These are phyloP conservation scores for Nemotelus pantherinus DNA, from an alignment of 2,888 invertebrate genomes.

Conservation along the genomic window DNA sequence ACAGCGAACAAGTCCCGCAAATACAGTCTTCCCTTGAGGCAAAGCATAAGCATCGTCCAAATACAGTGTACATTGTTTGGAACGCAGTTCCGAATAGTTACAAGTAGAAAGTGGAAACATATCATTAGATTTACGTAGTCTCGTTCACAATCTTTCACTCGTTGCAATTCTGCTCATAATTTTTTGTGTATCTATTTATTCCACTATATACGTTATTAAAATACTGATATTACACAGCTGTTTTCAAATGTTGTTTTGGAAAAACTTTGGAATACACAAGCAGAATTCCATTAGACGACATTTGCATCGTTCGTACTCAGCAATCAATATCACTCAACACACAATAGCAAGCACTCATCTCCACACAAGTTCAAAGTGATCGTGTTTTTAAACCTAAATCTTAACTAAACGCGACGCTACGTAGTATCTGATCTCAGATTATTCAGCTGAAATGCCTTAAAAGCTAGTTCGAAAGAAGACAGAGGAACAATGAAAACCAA, in stretches of 20 bases:
- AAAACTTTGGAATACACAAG: conserved; percentile 5
- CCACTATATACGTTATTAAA: too few relatives aligned
- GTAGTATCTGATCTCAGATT: conserved; percentile 36
- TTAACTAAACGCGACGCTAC: conserved; percentile 46
- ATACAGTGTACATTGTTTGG: too few relatives aligned
- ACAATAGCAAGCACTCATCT: neutral
- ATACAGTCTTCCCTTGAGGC: too few relatives aligned
- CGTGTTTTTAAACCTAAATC: conserved; percentile 34
- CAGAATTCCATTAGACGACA: conserved; percentile 47
- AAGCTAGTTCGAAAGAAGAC: conserved; percentile 44
- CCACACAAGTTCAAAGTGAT: conserved; percentile 53
- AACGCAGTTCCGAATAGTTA: too few relatives aligned
- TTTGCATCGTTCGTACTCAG: conserved; percentile 36
- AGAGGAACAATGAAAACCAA: conserved; percentile 42
- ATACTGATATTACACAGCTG: too few relatives aligned
- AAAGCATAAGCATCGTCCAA: too few relatives aligned
- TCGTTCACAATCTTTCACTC: conserved; percentile 15
- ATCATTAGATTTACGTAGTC: neutral
- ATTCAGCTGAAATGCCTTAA: conserved; percentile 48
- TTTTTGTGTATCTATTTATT: neutral
- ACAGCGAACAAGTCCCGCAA: too few relatives aligned
- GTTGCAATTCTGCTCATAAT: conserved; percentile 17
- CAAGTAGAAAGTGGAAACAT: conserved; percentile 2
- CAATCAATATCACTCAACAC: conserved; percentile 6
- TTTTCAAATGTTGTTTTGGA: too few relatives aligned